Percentiles rank a stretch among this genome's conserved stretches.
Evolutionary conservation across 1,140 invertebrate genomes (phyloP).

Genomic region (Bombyx mori): ASM3026992v2 NC_085116.1:10465501-10466000

Average conservation of each 20-base stretch:
- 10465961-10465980: too few relatives aligned
- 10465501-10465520: too few relatives aligned
- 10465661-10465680: constrained; percentile 35
- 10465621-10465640: not conserved
- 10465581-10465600: constrained; percentile 1
- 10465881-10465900: too few relatives aligned
- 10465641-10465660: constrained; percentile 26
- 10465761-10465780: constrained; percentile 6
- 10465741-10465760: constrained; percentile 13
- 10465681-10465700: constrained; percentile 39
- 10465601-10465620: constrained; percentile 1
- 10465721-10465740: constrained; percentile 44
- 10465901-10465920: too few relatives aligned
- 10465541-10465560: too few relatives aligned
- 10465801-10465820: not conserved
- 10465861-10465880: too few relatives aligned
- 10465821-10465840: too few relatives aligned
- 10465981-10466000: too few relatives aligned
- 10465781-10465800: not conserved
- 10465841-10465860: too few relatives aligned
- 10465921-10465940: too few relatives aligned
- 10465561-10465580: not conserved
- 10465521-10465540: too few relatives aligned
- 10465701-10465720: constrained; percentile 55
- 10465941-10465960: too few relatives aligned